These are phyloP conservation scores for Salminus brasiliensis DNA, from an alignment of 2,113 vertebrate species.

Conservation along the genomic window DNA sequence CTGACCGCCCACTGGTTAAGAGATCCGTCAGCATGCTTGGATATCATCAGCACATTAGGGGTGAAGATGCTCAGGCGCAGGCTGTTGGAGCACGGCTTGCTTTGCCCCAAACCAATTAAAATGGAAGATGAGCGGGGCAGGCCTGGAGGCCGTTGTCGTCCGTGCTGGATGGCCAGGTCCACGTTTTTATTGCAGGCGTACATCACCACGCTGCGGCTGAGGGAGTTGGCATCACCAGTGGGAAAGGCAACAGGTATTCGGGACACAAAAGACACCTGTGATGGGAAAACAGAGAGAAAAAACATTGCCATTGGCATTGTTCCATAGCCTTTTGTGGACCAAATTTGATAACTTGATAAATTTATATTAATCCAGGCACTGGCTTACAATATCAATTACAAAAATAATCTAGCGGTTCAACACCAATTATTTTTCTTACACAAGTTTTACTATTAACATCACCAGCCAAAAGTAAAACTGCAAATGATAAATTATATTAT, in stretches of 20 bases:
- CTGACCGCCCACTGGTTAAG: slow-evolving; percentile 97
- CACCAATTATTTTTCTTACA: no score
- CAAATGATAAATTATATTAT: no score
- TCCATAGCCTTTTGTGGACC: no score
- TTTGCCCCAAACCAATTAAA: slow-evolving; percentile 74
- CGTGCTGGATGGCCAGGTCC: slow-evolving; percentile 94
- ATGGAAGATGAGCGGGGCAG: slow-evolving; percentile 83
- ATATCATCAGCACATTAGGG: slow-evolving; percentile 97
- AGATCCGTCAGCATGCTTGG: slow-evolving; percentile 95
- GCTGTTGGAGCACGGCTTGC: slow-evolving; percentile 79
- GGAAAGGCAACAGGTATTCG: slow-evolving; percentile 98
- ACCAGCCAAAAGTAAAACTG: no score
- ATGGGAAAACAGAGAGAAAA: slow-evolving; percentile 22
- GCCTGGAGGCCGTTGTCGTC: slow-evolving; percentile 81
- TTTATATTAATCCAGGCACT: no score
- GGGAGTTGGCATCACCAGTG: slow-evolving; percentile 92
- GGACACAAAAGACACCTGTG: slow-evolving; percentile 96
- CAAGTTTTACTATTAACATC: no score
- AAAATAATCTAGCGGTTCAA: no score
- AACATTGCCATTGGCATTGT: not conserved
- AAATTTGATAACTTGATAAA: no score
- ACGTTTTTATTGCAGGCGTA: slow-evolving; percentile 98
- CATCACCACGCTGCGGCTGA: slow-evolving; percentile 96
- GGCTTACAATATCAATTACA: no score
- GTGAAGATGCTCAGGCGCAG: slow-evolving; percentile 96